Evolutionary conservation across 2,797 vertebrate genomes (phyloP), one percentile per base, ranked within the genome.

Genomic region (Leucoraja ocellata): DNA sequence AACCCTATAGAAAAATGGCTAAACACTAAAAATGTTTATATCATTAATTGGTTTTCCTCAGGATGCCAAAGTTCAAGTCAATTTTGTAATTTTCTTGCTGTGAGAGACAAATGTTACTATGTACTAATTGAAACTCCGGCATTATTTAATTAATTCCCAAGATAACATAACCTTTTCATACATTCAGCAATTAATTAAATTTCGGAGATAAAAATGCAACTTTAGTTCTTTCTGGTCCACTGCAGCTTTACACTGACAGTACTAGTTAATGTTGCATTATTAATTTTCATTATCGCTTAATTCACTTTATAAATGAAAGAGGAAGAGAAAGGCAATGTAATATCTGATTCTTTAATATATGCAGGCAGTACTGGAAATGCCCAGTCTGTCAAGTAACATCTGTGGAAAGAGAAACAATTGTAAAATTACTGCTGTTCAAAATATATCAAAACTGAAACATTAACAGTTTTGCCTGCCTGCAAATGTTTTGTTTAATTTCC

Each of bases 71-170:
- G 78, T 39, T 79, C 78, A 79, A 79, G 9, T 39, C 78, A 86
- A 25, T 46, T 63, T 58, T 25, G 83, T 58, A 86, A 61, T 46
- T 11, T n/a, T n/a, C 8, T 86, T 63, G 23, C 54, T 61, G 28
- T 58, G 1, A 28, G 58, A 86, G 11, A n/a, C 2, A 28, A 63
- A 86, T 86, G 21, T 86, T 63, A 58, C 46, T 10, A 39, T 7
- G 14, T 32, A 78, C 28, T 86, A 86, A 86, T 86, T 86, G 58
- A 58, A 58, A 23, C 83, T 14, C 6, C 0, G 71, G 58, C 0
- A 13, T 63, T 86, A 86, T 86, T 86, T 86, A 74, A 74, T 74
- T 86, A 86, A 63, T 28, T 61, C 83, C 58, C 54, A 28, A 61
- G 11, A 2, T 86, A 86, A n/a, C 11, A n/a, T 13, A 63, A 54